Conservation (phyloP, 1,140 invertebrate species). For the Lucilia sericata region DNA sequence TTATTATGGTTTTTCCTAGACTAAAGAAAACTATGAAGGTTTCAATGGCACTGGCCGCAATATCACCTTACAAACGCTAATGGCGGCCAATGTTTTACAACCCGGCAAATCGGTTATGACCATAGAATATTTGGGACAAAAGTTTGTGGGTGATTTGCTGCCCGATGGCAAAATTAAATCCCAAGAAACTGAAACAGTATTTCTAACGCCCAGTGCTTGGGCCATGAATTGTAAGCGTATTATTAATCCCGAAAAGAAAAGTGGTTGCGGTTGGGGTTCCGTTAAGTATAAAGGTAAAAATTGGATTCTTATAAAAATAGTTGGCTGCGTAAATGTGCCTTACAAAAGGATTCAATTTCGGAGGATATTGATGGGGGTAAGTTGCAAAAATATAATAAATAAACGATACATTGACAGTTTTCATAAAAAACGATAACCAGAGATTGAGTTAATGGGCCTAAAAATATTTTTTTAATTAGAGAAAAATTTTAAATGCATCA, state of each 20-base stretch:
- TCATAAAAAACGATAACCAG: no score
- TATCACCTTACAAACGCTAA: slow-evolving; percentile 85
- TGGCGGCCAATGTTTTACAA: slow-evolving; percentile 84
- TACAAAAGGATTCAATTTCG: slow-evolving; percentile 70
- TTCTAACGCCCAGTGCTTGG: slow-evolving; percentile 92
- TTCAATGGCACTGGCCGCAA: slow-evolving; percentile 73
- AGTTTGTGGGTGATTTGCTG: slow-evolving; percentile 88
- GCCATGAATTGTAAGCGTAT: slow-evolving; percentile 91
- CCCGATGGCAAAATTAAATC: slow-evolving; percentile 89
- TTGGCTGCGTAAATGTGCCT: slow-evolving; percentile 78
- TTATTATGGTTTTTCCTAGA: slow-evolving; percentile 49
- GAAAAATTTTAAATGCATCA: no score
- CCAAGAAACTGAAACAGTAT: slow-evolving; percentile 87
- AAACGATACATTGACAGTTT: no score
- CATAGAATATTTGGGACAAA: slow-evolving; percentile 91
- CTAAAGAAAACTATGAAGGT: slow-evolving; percentile 65
- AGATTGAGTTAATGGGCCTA: no score
- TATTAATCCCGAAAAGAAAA: slow-evolving; percentile 91
- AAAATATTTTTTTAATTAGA: no score
- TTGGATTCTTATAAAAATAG: slow-evolving; percentile 88
- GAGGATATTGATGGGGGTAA: slow-evolving; percentile 65
- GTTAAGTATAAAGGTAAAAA: slow-evolving; percentile 87
- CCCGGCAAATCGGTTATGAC: slow-evolving; percentile 85
- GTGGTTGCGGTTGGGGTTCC: slow-evolving; percentile 91
- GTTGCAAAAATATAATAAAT: not conserved